phyloP scores from a whole-genome alignment of 2,797 vertebrate species.

The Helarctos malayanus region DNA sequence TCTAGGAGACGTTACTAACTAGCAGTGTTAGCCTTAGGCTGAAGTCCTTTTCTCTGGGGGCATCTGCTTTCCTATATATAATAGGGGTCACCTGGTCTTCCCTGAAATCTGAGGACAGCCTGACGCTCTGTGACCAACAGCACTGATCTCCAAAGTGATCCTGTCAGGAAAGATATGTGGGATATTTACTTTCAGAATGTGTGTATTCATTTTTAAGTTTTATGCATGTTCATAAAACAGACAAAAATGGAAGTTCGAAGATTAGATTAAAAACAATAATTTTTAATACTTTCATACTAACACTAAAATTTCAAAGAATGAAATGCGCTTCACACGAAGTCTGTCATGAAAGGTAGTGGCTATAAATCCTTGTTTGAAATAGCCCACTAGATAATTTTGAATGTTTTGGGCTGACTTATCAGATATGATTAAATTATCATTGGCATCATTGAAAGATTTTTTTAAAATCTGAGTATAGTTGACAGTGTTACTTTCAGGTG shows the following conservation, averaged over 20 bases:
- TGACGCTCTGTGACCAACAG: background rate
- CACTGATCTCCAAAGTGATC: conserved; percentile 37
- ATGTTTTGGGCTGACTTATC: conserved; percentile 38
- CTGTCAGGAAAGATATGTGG: conserved; percentile 28
- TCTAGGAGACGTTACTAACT: background rate
- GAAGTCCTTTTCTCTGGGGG: background rate
- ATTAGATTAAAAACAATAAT: conserved; percentile 33
- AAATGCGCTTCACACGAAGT: background rate
- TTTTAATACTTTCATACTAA: conserved; percentile 60
- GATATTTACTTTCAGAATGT: background rate
- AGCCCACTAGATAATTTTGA: conserved; percentile 32
- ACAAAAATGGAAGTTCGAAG: conserved; percentile 58
- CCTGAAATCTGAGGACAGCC: conserved; percentile 45
- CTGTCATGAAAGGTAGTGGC: conserved; percentile 15
- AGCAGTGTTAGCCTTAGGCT: background rate
- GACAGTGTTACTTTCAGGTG: background rate
- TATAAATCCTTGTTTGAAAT: conserved; percentile 55
- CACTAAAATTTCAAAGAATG: conserved; percentile 49
- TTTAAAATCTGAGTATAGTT: background rate
- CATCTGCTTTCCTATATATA: conserved; percentile 4
- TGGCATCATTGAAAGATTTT: background rate
- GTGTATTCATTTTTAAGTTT: conserved; percentile 49
- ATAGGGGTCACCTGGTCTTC: conserved; percentile 23
- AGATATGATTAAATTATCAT: background rate
- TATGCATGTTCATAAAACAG: conserved; percentile 19